Percentiles rank a stretch among this genome's conserved stretches.
Evolutionary conservation across 2,113 vertebrate species (phyloP).

Genomic region (Ciconia boyciana): DNA sequence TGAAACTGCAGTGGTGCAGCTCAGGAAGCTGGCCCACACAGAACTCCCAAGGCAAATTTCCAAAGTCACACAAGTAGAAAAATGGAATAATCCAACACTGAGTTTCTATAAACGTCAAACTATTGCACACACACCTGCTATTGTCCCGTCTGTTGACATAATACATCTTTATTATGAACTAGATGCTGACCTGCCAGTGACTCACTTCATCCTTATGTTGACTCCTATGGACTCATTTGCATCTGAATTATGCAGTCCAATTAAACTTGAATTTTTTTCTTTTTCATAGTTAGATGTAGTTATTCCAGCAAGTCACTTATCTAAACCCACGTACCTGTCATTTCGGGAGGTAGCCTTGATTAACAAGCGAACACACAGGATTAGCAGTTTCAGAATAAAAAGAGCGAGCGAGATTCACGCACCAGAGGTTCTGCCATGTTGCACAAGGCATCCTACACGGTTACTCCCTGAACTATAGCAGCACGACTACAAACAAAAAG

Average conservation of each 20-base stretch:
- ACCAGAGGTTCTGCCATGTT: background rate
- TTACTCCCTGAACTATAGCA: background rate
- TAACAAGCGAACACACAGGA: background rate
- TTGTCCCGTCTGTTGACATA: background rate
- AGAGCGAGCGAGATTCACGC: background rate
- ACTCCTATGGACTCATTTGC: background rate
- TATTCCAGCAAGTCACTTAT: background rate
- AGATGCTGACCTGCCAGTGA: background rate
- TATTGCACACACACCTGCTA: background rate
- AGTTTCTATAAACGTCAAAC: background rate
- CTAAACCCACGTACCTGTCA: background rate
- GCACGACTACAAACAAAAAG: background rate
- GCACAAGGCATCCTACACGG: background rate
- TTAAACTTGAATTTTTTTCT: background rate
- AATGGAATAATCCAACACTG: background rate
- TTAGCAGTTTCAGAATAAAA: background rate
- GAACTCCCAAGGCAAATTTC: background rate
- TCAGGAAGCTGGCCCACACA: background rate
- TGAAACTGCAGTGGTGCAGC: background rate
- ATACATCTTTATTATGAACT: background rate
- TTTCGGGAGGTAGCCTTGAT: background rate
- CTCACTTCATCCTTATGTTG: background rate
- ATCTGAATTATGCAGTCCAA: background rate
- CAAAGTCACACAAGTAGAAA: background rate
- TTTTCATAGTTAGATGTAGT: background rate